Percentiles rank a stretch among this genome's conserved stretches.
Conservation (phyloP, 2,888 invertebrate species). For the Selenia dentaria region DNA sequence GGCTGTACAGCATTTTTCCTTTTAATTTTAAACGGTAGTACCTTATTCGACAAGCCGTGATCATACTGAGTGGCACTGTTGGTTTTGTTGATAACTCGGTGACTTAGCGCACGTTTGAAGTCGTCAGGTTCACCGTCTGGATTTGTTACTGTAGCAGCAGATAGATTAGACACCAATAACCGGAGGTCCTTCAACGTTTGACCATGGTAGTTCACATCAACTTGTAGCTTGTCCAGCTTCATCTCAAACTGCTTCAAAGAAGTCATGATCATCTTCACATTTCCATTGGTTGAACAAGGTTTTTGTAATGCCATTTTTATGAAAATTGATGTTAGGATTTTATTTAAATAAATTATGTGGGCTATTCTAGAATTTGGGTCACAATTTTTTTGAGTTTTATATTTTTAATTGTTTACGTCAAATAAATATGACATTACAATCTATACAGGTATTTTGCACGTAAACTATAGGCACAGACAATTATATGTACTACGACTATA, state of each 20-base stretch:
- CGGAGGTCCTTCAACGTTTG: conserved; percentile 60
- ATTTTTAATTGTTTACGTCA: too few species aligned
- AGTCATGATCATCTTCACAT: conserved; percentile 52
- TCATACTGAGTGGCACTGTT: conserved; percentile 48
- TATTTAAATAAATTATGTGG: too few species aligned
- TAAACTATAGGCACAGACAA: too few species aligned
- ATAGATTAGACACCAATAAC: conserved; percentile 49
- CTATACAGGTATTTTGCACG: too few species aligned
- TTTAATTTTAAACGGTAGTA: conserved; percentile 33
- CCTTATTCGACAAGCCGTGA: conserved; percentile 18
- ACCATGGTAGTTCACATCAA: conserved; percentile 59
- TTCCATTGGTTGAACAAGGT: conserved; percentile 39
- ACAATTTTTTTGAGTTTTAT: neutral
- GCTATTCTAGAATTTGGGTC: neutral
- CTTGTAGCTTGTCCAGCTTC: conserved; percentile 64
- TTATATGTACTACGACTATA: too few species aligned
- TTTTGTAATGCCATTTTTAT: conserved; percentile 41
- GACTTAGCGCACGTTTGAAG: conserved; percentile 19
- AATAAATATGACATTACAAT: too few species aligned
- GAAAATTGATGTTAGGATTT: neutral
- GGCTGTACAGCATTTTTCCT: conserved; percentile 40
- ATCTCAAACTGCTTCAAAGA: conserved; percentile 61
- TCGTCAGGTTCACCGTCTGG: conserved; percentile 36
- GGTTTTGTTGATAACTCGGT: conserved; percentile 26
- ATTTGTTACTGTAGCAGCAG: conserved; percentile 39